Evolutionary conservation across 2,888 invertebrate genomes (phyloP).

Genomic region (Mactromeris polynyma): DNA sequence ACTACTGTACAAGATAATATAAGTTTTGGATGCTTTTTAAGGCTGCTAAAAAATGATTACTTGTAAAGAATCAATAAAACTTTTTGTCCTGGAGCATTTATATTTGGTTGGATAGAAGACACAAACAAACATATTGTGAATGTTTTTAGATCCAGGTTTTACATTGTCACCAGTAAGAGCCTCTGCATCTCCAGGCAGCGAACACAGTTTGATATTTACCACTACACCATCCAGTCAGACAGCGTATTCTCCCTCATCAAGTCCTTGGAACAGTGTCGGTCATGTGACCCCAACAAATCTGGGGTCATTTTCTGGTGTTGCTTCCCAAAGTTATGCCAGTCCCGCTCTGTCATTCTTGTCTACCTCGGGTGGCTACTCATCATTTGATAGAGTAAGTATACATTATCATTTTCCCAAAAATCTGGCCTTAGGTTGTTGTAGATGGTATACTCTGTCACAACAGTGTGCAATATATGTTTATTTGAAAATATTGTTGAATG

Average conservation of each 20-base stretch:
- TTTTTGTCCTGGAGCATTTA: no score
- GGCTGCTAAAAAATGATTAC: no score
- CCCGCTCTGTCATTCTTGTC: constrained; percentile 64
- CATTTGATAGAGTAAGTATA: constrained; percentile 73
- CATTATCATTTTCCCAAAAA: no score
- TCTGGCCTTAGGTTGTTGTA: no score
- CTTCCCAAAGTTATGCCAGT: constrained; percentile 59
- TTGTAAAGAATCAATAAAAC: no score
- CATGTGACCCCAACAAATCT: constrained; percentile 72
- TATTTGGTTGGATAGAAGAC: no score
- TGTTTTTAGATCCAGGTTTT: constrained; percentile 77
- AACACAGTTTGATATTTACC: constrained; percentile 65
- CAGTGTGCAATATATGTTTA: no score
- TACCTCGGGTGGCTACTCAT: constrained; percentile 51
- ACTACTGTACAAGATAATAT: no score
- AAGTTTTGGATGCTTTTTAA: no score
- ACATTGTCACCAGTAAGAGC: constrained; percentile 74
- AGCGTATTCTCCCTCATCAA: constrained; percentile 69
- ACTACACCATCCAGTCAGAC: constrained; percentile 68
- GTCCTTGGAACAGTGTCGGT: constrained; percentile 68
- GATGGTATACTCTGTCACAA: no score
- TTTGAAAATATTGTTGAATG: no score
- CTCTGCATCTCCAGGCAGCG: constrained; percentile 44
- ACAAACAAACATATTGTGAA: no score
- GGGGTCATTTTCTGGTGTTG: constrained; percentile 56